phyloP scores from a whole-genome alignment of 64 coral and sea anemone species.

The Cladopsammia gracilis region DNA sequence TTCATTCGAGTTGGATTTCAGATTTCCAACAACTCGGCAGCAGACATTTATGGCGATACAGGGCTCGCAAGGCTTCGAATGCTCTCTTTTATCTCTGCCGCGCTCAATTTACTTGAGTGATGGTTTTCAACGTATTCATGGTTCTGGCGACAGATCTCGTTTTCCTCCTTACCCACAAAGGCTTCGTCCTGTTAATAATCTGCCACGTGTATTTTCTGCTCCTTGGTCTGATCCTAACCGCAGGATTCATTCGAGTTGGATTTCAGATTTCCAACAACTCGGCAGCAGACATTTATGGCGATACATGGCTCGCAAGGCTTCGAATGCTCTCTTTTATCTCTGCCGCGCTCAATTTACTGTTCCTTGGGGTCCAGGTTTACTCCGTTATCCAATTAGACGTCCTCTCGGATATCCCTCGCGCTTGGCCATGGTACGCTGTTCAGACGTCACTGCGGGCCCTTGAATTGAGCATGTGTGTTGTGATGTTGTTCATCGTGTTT shows the following conservation, averaged over 20 bases:
- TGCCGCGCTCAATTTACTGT: constrained; percentile 19
- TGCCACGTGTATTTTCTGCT: constrained; percentile 65
- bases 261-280: constrained; percentile 49
- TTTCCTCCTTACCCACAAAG: background rate
- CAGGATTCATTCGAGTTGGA: constrained; percentile 54
- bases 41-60: constrained; percentile 1
- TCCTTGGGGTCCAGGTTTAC: constrained; percentile 56
- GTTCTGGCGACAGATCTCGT: constrained; percentile 41
- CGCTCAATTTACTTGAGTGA: constrained; percentile 11
- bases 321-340: constrained; percentile 27
- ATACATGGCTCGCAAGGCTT: constrained; percentile 32
- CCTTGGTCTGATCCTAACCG: constrained; percentile 53
- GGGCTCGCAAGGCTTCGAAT: constrained; percentile 26
- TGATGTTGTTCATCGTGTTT: constrained; percentile 46
- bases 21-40: constrained; percentile 39
- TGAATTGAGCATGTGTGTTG: constrained; percentile 55
- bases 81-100: constrained; percentile 38
- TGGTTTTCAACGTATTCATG: constrained; percentile 30
- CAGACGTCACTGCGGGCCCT: constrained; percentile 50
- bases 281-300: background rate
- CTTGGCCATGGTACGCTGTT: constrained; percentile 73
- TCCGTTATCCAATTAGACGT: constrained; percentile 16
- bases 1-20: constrained; percentile 51
- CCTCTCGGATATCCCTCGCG: background rate
- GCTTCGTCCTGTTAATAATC: constrained; percentile 25